phyloP scores from a whole-genome alignment of 30 jellyfish, hydroid and myxozoan genomes.

The Chironex yamaguchii region DNA sequence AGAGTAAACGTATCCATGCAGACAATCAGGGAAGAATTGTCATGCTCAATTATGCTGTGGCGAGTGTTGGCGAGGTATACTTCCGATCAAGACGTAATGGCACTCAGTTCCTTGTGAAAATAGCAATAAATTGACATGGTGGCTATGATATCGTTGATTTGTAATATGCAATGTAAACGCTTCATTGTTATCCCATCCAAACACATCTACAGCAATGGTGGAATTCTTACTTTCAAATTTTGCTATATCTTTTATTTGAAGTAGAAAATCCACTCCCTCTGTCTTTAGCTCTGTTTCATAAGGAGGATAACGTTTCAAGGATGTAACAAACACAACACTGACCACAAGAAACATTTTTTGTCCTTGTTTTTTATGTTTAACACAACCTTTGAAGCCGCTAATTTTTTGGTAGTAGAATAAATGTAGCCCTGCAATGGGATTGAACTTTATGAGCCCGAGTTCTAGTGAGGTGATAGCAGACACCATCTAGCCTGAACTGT shows the following conservation, averaged over 20 bases:
- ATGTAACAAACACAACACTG: background rate
- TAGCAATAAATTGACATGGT: background rate
- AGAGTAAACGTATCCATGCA: too few species aligned
- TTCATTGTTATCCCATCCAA: background rate
- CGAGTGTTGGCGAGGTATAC: too few species aligned
- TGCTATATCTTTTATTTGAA: background rate
- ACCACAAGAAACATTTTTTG: background rate
- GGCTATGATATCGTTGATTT: too few species aligned
- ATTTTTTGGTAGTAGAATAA: background rate
- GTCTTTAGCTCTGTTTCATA: background rate
- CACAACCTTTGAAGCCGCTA: background rate
- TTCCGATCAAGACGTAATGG: background rate
- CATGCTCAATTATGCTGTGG: too few species aligned
- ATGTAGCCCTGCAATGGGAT: background rate
- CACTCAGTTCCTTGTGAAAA: background rate
- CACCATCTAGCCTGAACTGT: constrained; percentile 3
- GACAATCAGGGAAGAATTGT: too few species aligned
- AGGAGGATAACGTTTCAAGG: background rate
- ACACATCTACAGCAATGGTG: background rate
- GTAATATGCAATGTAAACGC: background rate
- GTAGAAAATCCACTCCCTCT: background rate
- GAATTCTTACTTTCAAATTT: background rate
- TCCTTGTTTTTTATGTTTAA: background rate
- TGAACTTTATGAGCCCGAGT: background rate
- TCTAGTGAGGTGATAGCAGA: background rate